Evolutionary conservation across 2,797 vertebrate species (phyloP), one percentile per base, ranked within the genome.

Genomic region (Phalanger gymnotis): DNA sequence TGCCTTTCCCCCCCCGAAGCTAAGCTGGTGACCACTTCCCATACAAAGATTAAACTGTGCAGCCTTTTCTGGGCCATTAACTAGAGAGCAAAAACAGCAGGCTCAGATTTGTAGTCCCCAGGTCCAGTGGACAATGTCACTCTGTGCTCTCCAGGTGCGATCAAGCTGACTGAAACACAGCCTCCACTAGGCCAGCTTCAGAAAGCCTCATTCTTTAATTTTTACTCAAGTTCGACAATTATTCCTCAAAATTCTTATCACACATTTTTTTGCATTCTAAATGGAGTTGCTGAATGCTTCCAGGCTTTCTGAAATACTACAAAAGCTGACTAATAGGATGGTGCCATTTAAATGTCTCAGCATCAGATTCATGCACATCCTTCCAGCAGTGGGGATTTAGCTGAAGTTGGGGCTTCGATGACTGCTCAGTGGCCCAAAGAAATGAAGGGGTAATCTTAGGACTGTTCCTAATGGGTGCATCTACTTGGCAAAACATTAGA

Each of bases 1-100:
- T 87, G 40, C 40, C 22, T 87, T 87, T 87, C 22, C 73, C 66
- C 73, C 66, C 54, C 55, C 19, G 22, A 40, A 87, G 73, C 73
- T 87, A 87, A 87, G 73, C 73, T 87, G 40, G 73, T 87, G 73
- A 90, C 73, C 2, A 12, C 0, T 34, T 91, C 53, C 93, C 90
- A 95, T 53, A n/a, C 81, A 95, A 92, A 97, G 7, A 92, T 91
- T 93, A 92, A 96, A 92, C 14, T 93, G 22, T 54, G 89, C 28
- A 94, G 53, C 0, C 0, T 34, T 54, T 93, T 47, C 61, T 31
- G 52, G 66, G 56, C 14, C 93, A 61, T 97, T 93, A 91, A 52
- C 53, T 57, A 93, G 95, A 92, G 2, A 6, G 0, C 0, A 92
- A 94, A 73, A 47, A 13, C 92, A 87, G 58, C 10, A 4, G 89